These are phyloP conservation scores for Helicorthomorpha holstii DNA, from an alignment of 1,140 invertebrate genomes.

Conservation along the genomic window DNA sequence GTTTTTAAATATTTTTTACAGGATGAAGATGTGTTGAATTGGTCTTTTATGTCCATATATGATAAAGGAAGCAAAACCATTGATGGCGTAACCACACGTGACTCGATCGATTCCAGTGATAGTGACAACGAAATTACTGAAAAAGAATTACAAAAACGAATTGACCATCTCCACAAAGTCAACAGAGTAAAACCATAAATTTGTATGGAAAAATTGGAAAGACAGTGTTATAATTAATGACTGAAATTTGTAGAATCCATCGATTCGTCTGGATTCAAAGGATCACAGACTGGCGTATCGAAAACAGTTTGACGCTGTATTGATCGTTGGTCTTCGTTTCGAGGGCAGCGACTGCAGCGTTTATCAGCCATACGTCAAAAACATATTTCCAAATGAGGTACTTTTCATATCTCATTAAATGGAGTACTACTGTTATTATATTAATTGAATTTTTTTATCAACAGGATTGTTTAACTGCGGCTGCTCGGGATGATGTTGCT, in stretches of 20 bases:
- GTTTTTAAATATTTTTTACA: neutral
- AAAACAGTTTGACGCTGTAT: conserved; percentile 23
- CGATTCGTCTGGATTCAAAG: conserved; percentile 11
- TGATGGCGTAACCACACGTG: neutral
- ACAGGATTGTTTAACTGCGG: conserved; percentile 17
- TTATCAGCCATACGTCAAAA: conserved; percentile 20
- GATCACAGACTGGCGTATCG: conserved; percentile 16
- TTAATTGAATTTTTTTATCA: conserved; percentile 8
- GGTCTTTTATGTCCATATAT: neutral
- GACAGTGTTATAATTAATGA: neutral
- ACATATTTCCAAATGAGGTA: conserved; percentile 24
- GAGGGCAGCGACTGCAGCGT: conserved; percentile 5
- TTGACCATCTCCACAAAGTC: conserved; percentile 17
- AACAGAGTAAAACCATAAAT: conserved; percentile 14
- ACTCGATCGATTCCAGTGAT: conserved; percentile 10
- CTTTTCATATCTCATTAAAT: neutral
- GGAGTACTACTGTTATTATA: no score
- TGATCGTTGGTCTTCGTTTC: conserved; percentile 19
- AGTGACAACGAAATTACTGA: conserved; percentile 18
- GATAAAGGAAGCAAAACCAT: neutral
- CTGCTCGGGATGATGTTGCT: conserved; percentile 19
- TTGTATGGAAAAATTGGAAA: neutral
- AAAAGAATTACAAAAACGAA: conserved; percentile 17
- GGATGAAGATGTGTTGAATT: neutral
- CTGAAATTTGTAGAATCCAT: neutral